Evolutionary conservation across 2,113 vertebrate genomes (phyloP).

Genomic region (Scopus umbretta): DNA sequence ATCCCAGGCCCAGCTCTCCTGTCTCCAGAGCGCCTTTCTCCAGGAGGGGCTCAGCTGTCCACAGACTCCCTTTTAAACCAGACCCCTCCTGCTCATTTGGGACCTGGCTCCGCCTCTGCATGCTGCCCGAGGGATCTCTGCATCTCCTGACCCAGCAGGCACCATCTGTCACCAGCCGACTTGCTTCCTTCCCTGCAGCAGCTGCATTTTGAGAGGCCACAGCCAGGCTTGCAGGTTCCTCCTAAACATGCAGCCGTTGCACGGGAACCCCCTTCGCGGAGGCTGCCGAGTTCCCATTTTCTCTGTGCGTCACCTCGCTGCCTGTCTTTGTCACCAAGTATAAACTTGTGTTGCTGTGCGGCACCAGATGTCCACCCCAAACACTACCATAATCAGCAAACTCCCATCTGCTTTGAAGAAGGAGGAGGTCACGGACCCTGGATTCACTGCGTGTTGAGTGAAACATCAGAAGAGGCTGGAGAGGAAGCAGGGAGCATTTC

Average conservation of each 20-base stretch:
- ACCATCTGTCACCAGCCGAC: not conserved
- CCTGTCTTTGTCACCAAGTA: not conserved
- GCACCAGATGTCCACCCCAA: not conserved
- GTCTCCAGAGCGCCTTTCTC: not conserved
- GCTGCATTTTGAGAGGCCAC: too few species aligned
- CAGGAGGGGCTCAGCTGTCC: not conserved
- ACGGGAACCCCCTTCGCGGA: not conserved
- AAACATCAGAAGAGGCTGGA: not conserved
- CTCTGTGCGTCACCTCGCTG: not conserved
- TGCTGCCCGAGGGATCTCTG: fast-evolving
- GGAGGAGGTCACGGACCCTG: not conserved
- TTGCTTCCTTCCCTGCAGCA: not conserved
- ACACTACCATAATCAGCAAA: not conserved
- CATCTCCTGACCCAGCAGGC: not conserved
- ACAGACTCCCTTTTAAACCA: not conserved
- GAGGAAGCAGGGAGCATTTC: not conserved
- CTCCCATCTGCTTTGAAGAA: not conserved
- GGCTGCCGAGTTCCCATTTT: fast-evolving
- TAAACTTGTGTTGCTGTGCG: not conserved
- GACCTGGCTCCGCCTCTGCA: not conserved
- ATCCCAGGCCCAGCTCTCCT: not conserved
- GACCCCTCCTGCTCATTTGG: not conserved
- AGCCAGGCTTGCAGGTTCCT: not conserved
- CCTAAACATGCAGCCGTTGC: fast-evolving
- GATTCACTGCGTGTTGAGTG: too few species aligned